Evolutionary conservation across 2,797 vertebrate species (phyloP).

Genomic region (Coendou prehensilis): DNA sequence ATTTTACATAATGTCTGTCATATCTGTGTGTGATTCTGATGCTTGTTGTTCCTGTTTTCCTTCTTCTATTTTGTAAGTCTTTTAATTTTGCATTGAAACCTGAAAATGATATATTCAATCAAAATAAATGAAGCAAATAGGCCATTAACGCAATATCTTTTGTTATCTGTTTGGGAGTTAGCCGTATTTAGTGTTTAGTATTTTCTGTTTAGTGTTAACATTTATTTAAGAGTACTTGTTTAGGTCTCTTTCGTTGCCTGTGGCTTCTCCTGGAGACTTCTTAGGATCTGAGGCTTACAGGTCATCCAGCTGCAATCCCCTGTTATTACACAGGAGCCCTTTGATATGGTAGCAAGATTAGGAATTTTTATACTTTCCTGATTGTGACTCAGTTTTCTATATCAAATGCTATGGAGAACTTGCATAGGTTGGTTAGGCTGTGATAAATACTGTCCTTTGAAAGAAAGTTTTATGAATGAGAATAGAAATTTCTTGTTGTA

Average conservation of each 20-base stretch:
- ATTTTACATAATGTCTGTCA: background rate
- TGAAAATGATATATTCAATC: no score
- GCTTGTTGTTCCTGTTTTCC: background rate
- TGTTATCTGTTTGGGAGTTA: background rate
- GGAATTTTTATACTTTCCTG: no score
- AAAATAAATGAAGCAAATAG: background rate
- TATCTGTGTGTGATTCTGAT: no score
- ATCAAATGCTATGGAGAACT: background rate
- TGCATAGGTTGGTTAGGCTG: no score
- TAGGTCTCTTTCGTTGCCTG: no score
- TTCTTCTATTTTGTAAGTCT: background rate
- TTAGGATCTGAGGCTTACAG: background rate
- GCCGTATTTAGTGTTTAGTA: no score
- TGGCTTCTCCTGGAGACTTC: background rate
- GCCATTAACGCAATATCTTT: no score
- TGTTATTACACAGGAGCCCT: background rate
- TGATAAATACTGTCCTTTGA: background rate
- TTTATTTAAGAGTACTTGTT: background rate
- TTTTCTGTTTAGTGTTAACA: background rate
- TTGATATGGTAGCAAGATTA: background rate
- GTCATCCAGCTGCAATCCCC: background rate
- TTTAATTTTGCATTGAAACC: background rate
- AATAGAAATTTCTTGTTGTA: background rate
- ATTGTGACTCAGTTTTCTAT: no score
- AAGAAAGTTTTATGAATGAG: background rate